Percentiles rank a stretch among this genome's conserved stretches.
Evolutionary conservation across 2,888 invertebrate genomes (phyloP).

Genomic region (Copidosoma aretas): DNA sequence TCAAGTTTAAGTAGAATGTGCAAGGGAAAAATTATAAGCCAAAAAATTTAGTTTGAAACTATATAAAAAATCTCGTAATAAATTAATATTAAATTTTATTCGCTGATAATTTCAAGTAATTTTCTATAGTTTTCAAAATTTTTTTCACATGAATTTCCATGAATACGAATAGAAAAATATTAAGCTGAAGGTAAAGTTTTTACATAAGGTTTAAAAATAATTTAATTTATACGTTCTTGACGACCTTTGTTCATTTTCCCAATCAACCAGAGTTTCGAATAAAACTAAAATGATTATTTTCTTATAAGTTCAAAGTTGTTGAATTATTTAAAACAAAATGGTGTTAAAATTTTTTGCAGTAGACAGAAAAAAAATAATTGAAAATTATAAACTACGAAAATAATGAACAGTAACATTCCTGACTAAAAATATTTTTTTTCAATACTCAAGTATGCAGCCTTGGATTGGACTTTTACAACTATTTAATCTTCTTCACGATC

Average conservation of each 20-base stretch:
- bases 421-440: not conserved
- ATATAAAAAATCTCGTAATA: too few species aligned
- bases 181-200: not conserved
- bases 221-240: not conserved
- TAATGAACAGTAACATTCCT: slow-evolving; percentile 12
- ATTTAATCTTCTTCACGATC: too few species aligned
- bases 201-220: not conserved
- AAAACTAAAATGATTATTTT: not conserved
- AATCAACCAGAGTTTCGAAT: not conserved
- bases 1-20: too few species aligned
- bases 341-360: not conserved
- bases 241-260: not conserved
- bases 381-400: not conserved
- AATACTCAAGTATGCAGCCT: too few species aligned
- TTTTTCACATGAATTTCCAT: not conserved
- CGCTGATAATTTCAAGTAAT: too few species aligned
- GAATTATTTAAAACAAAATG: too few species aligned
- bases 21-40: too few species aligned
- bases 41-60: too few species aligned
- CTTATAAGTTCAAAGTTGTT: not conserved
- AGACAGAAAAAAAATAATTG: not conserved
- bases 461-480: too few species aligned
- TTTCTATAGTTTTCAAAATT: too few species aligned
- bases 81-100: too few species aligned
- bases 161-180: not conserved